A percentile compares a stretch with the other conserved stretches of the same genome.
Conservation (phyloP, 1,140 invertebrate genomes). For the Halyomorpha halys region DNA sequence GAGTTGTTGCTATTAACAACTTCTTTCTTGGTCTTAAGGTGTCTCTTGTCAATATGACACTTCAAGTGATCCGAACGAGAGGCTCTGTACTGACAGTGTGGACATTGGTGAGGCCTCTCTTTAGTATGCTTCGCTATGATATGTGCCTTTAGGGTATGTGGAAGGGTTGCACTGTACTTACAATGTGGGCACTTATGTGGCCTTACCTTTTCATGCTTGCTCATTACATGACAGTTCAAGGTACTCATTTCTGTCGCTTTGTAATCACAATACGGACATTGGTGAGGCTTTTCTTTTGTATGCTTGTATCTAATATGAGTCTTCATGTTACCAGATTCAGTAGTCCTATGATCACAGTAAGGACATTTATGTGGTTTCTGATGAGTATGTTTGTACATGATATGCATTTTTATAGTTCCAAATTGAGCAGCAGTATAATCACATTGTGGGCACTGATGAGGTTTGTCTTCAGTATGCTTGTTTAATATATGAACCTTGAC, state of each 20-base stretch:
- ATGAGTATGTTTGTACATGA: neutral
- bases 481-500: neutral
- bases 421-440: neutral
- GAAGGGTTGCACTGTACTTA: neutral
- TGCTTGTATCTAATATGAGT: neutral
- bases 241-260: neutral
- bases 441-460: constrained; percentile 6
- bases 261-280: neutral
- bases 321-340: neutral
- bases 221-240: neutral
- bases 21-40: no score
- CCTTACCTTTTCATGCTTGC: neutral
- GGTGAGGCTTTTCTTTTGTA: constrained; percentile 2
- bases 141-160: neutral
- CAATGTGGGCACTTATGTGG: constrained; percentile 4
- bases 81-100: neutral
- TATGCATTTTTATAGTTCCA: neutral
- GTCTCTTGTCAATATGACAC: neutral
- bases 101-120: neutral
- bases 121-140: neutral
- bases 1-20: no score
- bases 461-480: neutral
- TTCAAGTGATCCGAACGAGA: neutral
- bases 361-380: neutral
- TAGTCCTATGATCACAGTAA: neutral